These are phyloP conservation scores for Pandemis corylana DNA, from an alignment of 2,888 invertebrate species.

Conservation along the genomic window DNA sequence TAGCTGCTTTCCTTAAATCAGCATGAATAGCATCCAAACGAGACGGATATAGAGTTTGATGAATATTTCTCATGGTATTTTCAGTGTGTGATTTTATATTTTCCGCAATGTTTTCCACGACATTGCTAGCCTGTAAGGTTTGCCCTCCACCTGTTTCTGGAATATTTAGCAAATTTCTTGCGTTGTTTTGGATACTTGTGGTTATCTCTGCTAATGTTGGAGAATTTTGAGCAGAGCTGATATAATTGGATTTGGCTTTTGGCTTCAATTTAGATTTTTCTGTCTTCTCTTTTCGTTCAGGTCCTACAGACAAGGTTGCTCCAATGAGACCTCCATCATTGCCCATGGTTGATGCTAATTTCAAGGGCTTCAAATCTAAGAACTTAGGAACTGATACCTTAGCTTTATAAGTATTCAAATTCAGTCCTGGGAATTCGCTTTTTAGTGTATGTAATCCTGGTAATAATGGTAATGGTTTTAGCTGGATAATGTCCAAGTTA, in stretches of 20 bases:
- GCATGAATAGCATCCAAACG: slow-evolving; percentile 15
- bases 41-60: slow-evolving; percentile 10
- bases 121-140: slow-evolving; percentile 16
- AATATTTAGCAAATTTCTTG: slow-evolving; percentile 40
- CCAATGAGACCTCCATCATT: slow-evolving; percentile 53
- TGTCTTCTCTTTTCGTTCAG: slow-evolving; percentile 43
- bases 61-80: slow-evolving; percentile 24
- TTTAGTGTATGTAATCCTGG: slow-evolving; percentile 40
- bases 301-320: slow-evolving; percentile 51
- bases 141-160: slow-evolving; percentile 9
- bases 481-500: slow-evolving; percentile 57
- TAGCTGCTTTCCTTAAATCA: slow-evolving; percentile 14
- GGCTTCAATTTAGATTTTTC: slow-evolving; percentile 42
- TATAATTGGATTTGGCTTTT: slow-evolving; percentile 20
- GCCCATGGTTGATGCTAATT: slow-evolving; percentile 55
- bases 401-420: slow-evolving; percentile 59
- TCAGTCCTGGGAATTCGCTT: slow-evolving; percentile 50
- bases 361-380: slow-evolving; percentile 58
- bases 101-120: slow-evolving; percentile 17
- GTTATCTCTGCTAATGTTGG: slow-evolving; percentile 53
- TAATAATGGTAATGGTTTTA: slow-evolving; percentile 50
- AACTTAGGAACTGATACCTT: slow-evolving; percentile 59
- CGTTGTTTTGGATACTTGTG: slow-evolving; percentile 47
- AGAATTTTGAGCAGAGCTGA: slow-evolving; percentile 42
- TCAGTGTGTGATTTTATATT: slow-evolving; percentile 23